Conservation (phyloP, 2,888 invertebrate species). For the Acanthosepion esculentum region DNA sequence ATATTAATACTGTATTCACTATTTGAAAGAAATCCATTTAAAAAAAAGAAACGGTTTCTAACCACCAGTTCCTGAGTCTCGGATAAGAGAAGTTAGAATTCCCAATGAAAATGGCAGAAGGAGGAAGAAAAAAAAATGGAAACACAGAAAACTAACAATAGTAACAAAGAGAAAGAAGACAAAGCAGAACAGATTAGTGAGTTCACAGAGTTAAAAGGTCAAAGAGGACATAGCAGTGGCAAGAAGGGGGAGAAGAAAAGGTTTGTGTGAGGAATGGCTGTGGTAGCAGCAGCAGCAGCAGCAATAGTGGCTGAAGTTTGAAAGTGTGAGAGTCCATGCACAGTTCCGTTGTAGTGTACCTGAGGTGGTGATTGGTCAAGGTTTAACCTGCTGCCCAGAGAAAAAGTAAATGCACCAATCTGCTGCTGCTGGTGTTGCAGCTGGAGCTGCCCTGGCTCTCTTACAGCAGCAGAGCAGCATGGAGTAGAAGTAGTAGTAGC, state of each 20-base stretch:
- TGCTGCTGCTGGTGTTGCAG: constrained; percentile 34
- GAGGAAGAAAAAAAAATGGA: background rate
- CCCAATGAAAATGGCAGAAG: background rate
- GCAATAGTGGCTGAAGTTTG: background rate
- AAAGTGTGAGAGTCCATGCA: constrained; percentile 43
- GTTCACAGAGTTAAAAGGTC: background rate
- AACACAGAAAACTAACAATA: background rate
- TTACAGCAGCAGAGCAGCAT: constrained; percentile 43
- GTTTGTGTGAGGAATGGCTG: background rate
- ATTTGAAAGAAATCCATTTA: too few species aligned
- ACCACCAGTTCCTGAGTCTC: too few species aligned
- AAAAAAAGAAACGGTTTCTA: too few species aligned
- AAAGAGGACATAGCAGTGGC: background rate
- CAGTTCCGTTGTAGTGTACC: constrained; percentile 34
- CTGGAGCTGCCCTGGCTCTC: background rate
- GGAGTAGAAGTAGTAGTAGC: constrained; percentile 42
- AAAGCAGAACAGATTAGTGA: background rate
- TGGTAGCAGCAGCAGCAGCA: constrained; percentile 8
- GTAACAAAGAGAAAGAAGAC: background rate
- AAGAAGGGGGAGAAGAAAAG: background rate
- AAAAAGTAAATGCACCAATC: constrained; percentile 36
- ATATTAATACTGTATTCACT: too few species aligned
- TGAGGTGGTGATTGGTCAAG: constrained; percentile 48
- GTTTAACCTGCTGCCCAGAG: constrained; percentile 36
- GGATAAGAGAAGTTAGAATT: too few species aligned